Percentiles rank a stretch among this genome's conserved stretches.
Evolutionary conservation across 64 coral and sea anemone species (phyloP).

Genomic region (Montipora sp.): DNA sequence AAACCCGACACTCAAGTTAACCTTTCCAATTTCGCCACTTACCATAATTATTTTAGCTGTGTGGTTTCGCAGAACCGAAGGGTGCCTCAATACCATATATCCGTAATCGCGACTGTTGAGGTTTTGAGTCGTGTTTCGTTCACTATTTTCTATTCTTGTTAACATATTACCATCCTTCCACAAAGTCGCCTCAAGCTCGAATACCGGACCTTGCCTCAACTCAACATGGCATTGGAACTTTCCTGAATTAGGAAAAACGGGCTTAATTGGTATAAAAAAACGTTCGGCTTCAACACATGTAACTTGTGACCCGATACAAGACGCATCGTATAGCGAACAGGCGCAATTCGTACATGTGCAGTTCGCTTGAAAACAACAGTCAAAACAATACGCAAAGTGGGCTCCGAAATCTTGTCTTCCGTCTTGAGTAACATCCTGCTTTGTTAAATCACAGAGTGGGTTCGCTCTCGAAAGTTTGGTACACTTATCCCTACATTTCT

Average conservation of each 20-base stretch:
- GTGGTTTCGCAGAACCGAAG: constrained; percentile 37
- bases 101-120: constrained; percentile 66
- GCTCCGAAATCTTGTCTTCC: constrained; percentile 57
- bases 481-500: constrained; percentile 60
- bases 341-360: constrained; percentile 56
- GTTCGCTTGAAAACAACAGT: constrained; percentile 66
- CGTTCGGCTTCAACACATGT: constrained; percentile 59
- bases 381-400: constrained; percentile 81
- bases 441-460: constrained; percentile 52
- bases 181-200: constrained; percentile 62
- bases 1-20: constrained; percentile 35
- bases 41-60: constrained; percentile 30
- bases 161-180: constrained; percentile 59
- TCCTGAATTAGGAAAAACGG: constrained; percentile 49
- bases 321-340: constrained; percentile 58
- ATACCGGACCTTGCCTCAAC: constrained; percentile 44
- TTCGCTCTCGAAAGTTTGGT: constrained; percentile 4
- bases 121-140: constrained; percentile 19
- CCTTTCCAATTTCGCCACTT: constrained; percentile 45
- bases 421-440: constrained; percentile 6
- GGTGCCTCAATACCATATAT: constrained; percentile 62
- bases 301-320: constrained; percentile 48
- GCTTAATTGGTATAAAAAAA: constrained; percentile 50
- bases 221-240: constrained; percentile 79
- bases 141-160: neutral